Evolutionary conservation across 2,797 vertebrate species (phyloP), one percentile per base, ranked within the genome.

Genomic region (Huso huso): DNA sequence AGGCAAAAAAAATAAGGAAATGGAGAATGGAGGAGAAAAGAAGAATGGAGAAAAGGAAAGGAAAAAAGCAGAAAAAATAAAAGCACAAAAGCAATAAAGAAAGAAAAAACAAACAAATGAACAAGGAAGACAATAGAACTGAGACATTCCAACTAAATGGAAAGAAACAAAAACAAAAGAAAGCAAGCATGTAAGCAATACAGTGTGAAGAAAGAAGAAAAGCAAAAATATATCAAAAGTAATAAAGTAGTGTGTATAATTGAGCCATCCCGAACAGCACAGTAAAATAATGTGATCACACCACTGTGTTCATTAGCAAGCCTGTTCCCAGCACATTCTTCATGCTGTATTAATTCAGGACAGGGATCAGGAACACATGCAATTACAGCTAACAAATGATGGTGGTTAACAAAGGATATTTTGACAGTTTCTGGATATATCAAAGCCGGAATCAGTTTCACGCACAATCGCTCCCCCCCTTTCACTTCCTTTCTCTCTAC

Each of bases 311-410:
- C 87, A 86, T 86, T 89, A 89, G 84, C 86, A 90, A 89, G 84
- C 83, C 76, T 82, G 81, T 87, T 89, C 89, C 82, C 84, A 85
- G 78, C 82, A 81, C 81, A 87, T 79, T 90, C 86, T 87, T 89
- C 87, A 89, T 88, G 88, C 86, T 89, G 78, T 82, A 88, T 93
- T 94, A 96, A 92, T 89, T 92, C 86, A 83, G 89, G 85, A 89
- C 88, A 84, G 71, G 77, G 90, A 90, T 89, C 88, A 90, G 77
- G 85, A 83, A 88, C 87, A 87, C 84, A 79, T 90, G 88, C 91
- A 93, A 93, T 93, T 89, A 90, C 81, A 87, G 83, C 66, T 79
- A 86, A 88, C 84, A 86, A 89, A 88, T 86, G 85, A 86, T 72
- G 79, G 65, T 74, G 81, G 81, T 83, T 87, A 89, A 84, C 81